These are phyloP conservation scores for Hemicrepidius hirtus DNA, from an alignment of 2,888 invertebrate species.

Conservation along the genomic window DNA sequence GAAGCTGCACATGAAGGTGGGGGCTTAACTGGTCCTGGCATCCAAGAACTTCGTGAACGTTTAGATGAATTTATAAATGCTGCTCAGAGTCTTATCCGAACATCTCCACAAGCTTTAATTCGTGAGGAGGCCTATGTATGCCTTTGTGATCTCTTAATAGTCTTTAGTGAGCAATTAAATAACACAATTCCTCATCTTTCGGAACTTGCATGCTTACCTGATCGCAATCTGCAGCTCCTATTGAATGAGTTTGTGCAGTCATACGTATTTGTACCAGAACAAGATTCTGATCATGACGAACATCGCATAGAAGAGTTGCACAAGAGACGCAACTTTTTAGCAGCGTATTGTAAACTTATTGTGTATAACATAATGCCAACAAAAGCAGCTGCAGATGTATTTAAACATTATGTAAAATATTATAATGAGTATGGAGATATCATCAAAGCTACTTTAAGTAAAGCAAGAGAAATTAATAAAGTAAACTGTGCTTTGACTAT, in stretches of 20 bases:
- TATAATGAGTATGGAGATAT: conserved; percentile 99
- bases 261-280: conserved; percentile 94
- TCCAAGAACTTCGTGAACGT: conserved; percentile 80
- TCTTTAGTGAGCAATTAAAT: conserved; percentile 90
- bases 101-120: conserved; percentile 80
- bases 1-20: conserved; percentile 83
- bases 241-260: conserved; percentile 94
- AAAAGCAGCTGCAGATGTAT: conserved; percentile 93
- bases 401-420: conserved; percentile 98
- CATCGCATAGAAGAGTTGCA: conserved; percentile 97
- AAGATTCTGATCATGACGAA: conserved; percentile 94
- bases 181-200: conserved; percentile 71
- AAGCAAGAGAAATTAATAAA: conserved; percentile 98
- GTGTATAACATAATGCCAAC: conserved; percentile 98
- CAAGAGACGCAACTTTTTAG: conserved; percentile 95
- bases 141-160: conserved; percentile 95
- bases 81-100: conserved; percentile 81
- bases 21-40: conserved; percentile 74
- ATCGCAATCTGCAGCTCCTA: conserved; percentile 84
- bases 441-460: conserved; percentile 96
- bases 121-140: conserved; percentile 93
- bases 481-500: conserved; percentile 96
- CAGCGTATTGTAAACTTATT: conserved; percentile 97
- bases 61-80: conserved; percentile 85
- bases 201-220: conserved; percentile 86